Evolutionary conservation across 1,140 invertebrate genomes (phyloP).

Genomic region (Drosophila grimshawi): DNA sequence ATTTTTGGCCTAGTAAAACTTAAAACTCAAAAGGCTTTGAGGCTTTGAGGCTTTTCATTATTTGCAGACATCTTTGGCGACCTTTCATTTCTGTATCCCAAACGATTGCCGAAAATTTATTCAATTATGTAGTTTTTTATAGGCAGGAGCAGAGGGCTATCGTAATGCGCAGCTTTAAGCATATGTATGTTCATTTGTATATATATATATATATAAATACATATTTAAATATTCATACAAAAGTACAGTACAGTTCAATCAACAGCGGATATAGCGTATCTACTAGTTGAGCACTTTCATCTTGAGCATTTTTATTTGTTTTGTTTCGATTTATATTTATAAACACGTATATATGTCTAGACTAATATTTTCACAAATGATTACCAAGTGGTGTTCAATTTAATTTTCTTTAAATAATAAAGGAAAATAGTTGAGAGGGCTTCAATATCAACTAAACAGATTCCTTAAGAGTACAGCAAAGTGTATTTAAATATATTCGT

Average conservation of each 20-base stretch:
- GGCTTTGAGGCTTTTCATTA: neutral
- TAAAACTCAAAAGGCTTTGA: neutral
- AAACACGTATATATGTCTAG: slow-evolving; percentile 5
- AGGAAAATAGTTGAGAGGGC: neutral
- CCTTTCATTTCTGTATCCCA: neutral
- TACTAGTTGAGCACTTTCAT: neutral
- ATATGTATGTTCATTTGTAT: neutral
- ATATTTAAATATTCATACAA: neutral
- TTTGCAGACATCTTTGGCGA: neutral
- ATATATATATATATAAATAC: neutral
- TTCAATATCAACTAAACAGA: neutral
- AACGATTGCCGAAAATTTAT: neutral
- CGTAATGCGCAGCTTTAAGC: neutral
- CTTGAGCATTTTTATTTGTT: neutral
- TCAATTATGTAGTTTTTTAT: neutral
- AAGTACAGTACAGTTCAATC: neutral
- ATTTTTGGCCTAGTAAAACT: no score
- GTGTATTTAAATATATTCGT: neutral
- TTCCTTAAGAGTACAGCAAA: neutral
- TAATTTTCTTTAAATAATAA: neutral
- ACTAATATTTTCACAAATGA: slow-evolving; percentile 9
- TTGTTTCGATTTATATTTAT: slow-evolving; percentile 31
- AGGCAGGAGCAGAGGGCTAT: no score
- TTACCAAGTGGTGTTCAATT: slow-evolving; percentile 11
- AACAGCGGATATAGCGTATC: neutral